A percentile compares a stretch with the other conserved stretches of the same genome.
Conservation (phyloP, 2,113 vertebrate genomes). For the Pollachius pollachius region DNA sequence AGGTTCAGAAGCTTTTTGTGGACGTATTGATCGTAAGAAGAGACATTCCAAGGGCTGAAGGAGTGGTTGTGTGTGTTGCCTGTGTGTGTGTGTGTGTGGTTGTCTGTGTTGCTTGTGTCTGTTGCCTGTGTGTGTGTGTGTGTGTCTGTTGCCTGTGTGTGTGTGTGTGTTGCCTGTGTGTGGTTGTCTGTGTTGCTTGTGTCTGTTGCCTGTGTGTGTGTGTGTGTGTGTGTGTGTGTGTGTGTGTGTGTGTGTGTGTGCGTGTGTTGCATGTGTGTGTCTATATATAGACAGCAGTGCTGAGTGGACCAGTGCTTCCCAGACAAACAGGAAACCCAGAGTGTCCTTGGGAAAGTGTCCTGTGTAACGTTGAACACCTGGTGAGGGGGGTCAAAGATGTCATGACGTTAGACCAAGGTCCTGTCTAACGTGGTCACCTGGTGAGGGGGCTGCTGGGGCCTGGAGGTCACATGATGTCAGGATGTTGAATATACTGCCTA, state of each 20-base stretch:
- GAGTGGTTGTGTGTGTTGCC: slow-evolving; percentile 1
- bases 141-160: not conserved
- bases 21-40: slow-evolving; percentile 51
- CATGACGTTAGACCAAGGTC: not conserved
- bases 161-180: slow-evolving; percentile 2
- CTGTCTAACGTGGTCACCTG: not conserved
- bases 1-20: slow-evolving; percentile 45
- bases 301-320: slow-evolving; percentile 42
- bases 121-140: not conserved
- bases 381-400: not conserved
- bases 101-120: slow-evolving; percentile 4
- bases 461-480: no score
- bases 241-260: not conserved
- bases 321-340: slow-evolving; percentile 49
- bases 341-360: slow-evolving; percentile 19
- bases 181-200: slow-evolving; percentile 16
- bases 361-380: not conserved
- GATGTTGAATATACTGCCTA: no score
- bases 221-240: slow-evolving; percentile 26
- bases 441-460: not conserved
- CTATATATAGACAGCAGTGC: slow-evolving; percentile 44
- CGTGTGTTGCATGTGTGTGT: slow-evolving; percentile 22
- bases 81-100: slow-evolving; percentile 16
- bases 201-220: slow-evolving; percentile 26
- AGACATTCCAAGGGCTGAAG: slow-evolving; percentile 29